Evolutionary conservation across 2,888 invertebrate genomes (phyloP).

Genomic region (Troglohyphantes excavatus): DNA sequence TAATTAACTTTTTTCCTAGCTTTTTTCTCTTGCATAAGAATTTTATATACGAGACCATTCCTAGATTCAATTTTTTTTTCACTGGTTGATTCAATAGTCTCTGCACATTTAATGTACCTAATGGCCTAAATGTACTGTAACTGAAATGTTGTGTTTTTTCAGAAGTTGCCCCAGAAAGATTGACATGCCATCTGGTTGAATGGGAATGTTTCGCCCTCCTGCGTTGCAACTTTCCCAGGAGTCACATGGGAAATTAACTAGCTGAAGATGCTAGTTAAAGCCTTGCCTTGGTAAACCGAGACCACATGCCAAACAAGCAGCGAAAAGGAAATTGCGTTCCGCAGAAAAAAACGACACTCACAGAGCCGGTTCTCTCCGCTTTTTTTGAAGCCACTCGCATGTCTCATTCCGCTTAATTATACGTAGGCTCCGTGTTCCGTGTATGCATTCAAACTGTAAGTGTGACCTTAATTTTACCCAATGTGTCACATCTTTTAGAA

Average conservation of each 20-base stretch:
- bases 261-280: slow-evolving; percentile 27
- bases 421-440: background rate
- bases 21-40: too few species aligned
- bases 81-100: too few species aligned
- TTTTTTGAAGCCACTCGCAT: too few species aligned
- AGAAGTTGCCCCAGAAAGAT: too few species aligned
- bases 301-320: background rate
- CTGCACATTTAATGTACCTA: too few species aligned
- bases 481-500: slow-evolving; percentile 2
- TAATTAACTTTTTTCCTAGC: too few species aligned
- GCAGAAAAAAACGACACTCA: slow-evolving; percentile 4
- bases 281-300: slow-evolving; percentile 35
- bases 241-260: slow-evolving; percentile 35
- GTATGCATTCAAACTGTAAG: background rate
- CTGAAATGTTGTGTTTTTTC: too few species aligned
- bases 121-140: too few species aligned
- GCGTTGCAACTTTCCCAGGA: background rate
- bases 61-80: too few species aligned
- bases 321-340: slow-evolving; percentile 1
- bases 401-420: too few species aligned
- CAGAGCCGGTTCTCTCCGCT: background rate
- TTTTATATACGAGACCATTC: too few species aligned
- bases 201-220: background rate
- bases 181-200: too few species aligned
- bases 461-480: slow-evolving; percentile 44